Conservation (phyloP, 2,113 vertebrate genomes). For the Camelus dromedarius region DNA sequence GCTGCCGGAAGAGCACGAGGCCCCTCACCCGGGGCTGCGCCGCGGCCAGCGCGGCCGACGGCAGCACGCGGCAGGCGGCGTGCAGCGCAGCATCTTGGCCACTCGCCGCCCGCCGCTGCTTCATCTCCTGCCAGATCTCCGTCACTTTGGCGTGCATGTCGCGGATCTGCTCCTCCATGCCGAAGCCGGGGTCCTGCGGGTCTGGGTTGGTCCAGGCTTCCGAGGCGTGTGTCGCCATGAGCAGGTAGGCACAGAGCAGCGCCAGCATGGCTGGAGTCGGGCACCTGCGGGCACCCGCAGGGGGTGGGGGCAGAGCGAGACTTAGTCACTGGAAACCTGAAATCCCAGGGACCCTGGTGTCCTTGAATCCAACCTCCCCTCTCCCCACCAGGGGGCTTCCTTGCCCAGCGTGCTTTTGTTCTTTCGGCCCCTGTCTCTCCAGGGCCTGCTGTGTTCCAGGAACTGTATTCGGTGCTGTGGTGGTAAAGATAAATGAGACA, state of each 20-base stretch:
- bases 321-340: not conserved
- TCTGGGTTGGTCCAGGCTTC: not conserved
- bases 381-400: too few species aligned
- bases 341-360: not conserved
- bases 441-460: not conserved
- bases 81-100: slow-evolving; percentile 81
- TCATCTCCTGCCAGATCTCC: slow-evolving; percentile 81
- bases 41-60: slow-evolving; percentile 86
- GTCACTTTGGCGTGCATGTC: slow-evolving; percentile 84
- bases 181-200: not conserved
- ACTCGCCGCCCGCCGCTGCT: slow-evolving; percentile 31
- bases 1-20: slow-evolving; percentile 91
- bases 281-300: slow-evolving; percentile 58
- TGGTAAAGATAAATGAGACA: not conserved
- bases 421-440: not conserved
- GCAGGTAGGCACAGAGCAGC: slow-evolving; percentile 72
- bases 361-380: too few species aligned
- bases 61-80: slow-evolving; percentile 90
- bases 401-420: not conserved
- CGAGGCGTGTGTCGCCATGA: slow-evolving; percentile 49
- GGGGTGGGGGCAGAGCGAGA: not conserved
- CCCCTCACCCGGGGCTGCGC: slow-evolving; percentile 90
- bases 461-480: not conserved
- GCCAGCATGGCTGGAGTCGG: slow-evolving; percentile 77
- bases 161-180: not conserved